phyloP scores from a whole-genome alignment of 53 echinoderm and acorn worm genomes.

The Antedon mediterranea region DNA sequence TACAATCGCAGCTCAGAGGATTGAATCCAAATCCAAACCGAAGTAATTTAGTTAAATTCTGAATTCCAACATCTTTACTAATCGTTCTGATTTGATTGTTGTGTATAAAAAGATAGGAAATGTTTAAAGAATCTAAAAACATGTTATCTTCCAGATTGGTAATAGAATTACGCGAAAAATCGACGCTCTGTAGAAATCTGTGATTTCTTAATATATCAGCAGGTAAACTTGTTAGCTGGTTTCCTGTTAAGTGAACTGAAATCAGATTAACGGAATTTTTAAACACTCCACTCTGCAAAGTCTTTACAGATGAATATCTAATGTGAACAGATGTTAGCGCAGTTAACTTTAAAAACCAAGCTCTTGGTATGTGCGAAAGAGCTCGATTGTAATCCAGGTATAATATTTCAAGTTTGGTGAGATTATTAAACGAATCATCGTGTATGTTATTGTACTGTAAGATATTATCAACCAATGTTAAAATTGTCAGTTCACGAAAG shows the following conservation, averaged over 20 bases:
- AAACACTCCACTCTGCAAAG: not conserved
- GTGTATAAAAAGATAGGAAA: not conserved
- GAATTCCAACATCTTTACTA: not conserved
- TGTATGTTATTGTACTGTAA: too few relatives aligned
- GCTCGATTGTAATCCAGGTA: not conserved
- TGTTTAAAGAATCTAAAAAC: not conserved
- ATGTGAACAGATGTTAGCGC: not conserved
- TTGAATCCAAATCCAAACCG: not conserved
- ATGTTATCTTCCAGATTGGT: not conserved
- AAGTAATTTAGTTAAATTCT: not conserved
- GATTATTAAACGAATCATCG: not conserved
- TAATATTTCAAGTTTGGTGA: not conserved
- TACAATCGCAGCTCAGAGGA: not conserved
- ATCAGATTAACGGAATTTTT: not conserved
- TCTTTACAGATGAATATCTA: not conserved
- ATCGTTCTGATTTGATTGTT: not conserved
- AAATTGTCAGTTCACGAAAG: too few relatives aligned
- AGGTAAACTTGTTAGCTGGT: not conserved
- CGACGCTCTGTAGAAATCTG: not conserved
- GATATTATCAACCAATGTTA: too few relatives aligned
- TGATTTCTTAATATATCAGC: not conserved
- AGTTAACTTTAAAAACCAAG: not conserved
- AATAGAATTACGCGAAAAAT: not conserved
- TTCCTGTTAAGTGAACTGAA: not conserved
- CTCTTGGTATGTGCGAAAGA: not conserved